Evolutionary conservation across 2,888 invertebrate genomes (phyloP), one percentile per base, ranked within the genome.

Genomic region (Aradus depressus): DNA sequence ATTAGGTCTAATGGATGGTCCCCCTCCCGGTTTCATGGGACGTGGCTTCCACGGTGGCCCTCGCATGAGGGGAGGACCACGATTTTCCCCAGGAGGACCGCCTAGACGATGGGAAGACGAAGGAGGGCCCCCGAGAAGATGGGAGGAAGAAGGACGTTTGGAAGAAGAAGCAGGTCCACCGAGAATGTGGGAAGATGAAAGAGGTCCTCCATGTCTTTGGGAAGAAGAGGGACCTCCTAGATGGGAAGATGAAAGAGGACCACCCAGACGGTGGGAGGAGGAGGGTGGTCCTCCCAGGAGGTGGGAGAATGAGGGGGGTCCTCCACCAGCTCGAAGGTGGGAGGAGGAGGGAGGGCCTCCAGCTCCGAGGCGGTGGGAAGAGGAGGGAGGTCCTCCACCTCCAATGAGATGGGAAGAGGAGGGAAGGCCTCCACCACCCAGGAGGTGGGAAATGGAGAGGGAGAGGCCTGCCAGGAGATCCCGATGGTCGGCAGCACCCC

Each of bases 21-120:
- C 44, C 14, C 45, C 45, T 23, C 45, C 34, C 14, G 43, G 43
- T 18, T 52, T 52, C 26, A 52, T 52, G 52, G 52, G 52, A 21
- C 44, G 51, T 28, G 38, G 44, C 25, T 39, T 37, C 22, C 47
- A 37, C 3, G 16, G 47, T 16, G 47, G 47, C 1, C 48, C 48
- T n/a, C 39, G 22, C 16, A 32, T 31, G 21, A 14, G 48, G 5
- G 42, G 52, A 35, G 49, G 49, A n/a, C 42, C 48, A 3, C 34
- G 45, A 8, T 38, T 34, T n/a, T 28, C 43, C 12, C 41, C 43
- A 8, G 23, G 16, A 22, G 45, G 35, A 12, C 34, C 34, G 3
- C 35, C 45, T 23, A 35, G 25, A 18, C 23, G 21, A n/a, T 19
- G 32, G 19, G 45, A 31, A 12, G 35, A 19, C 19, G 45, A 31